A percentile compares a stretch with the other conserved stretches of the same genome.
phyloP scores from a whole-genome alignment of 2,797 vertebrate genomes.

The Sternarchorhynchus goeldii region DNA sequence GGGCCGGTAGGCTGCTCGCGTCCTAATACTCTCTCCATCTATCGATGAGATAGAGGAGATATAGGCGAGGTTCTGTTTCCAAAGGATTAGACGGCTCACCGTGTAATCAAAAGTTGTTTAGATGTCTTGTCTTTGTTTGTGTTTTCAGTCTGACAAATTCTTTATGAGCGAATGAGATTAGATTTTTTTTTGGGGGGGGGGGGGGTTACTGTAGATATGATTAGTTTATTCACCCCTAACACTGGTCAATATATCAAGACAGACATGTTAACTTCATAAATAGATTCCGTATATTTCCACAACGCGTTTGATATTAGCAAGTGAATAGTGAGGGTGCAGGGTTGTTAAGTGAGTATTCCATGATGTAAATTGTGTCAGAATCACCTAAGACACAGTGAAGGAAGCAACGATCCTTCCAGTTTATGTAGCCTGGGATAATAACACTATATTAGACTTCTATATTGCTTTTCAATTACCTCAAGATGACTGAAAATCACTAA shows the following conservation, averaged over 20 bases:
- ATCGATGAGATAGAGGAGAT: conserved; percentile 71
- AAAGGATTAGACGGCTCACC: conserved; percentile 59
- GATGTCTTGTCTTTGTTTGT: neutral
- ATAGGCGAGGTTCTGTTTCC: conserved; percentile 63
- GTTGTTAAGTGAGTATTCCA: neutral
- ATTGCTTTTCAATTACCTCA: too few species aligned
- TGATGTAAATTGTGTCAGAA: too few species aligned
- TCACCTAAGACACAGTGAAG: too few species aligned
- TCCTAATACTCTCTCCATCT: conserved; percentile 67
- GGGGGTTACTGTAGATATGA: neutral
- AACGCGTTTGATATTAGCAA: neutral
- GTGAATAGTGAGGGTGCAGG: neutral
- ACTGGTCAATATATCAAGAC: neutral
- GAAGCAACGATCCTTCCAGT: too few species aligned
- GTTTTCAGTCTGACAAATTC: neutral
- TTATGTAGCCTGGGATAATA: too few species aligned
- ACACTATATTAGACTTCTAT: too few species aligned
- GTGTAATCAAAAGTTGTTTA: conserved; percentile 7
- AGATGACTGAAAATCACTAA: too few species aligned
- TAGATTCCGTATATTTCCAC: neutral
- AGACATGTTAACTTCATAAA: too few species aligned
- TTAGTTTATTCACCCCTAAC: neutral
- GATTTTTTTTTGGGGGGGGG: neutral
- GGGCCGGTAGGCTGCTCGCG: conserved; percentile 43
- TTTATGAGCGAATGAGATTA: neutral